A percentile compares a stretch with the other conserved stretches of the same genome.
phyloP scores from a whole-genome alignment of 2,113 vertebrate genomes.

The Amphilophus citrinellus region DNA sequence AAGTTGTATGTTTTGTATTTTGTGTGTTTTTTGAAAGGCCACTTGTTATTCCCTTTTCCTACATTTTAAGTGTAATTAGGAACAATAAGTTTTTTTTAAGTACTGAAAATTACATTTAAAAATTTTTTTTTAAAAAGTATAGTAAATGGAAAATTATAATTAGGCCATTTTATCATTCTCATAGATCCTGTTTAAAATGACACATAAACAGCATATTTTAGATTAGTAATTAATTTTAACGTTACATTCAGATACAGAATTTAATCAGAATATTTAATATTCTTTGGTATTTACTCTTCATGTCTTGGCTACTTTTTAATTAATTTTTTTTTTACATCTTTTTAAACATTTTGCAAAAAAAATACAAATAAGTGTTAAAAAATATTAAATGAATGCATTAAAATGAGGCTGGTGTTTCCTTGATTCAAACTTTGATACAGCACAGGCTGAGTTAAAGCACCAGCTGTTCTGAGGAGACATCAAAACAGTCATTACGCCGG shows the following conservation, averaged over 20 bases:
- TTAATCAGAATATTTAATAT: background rate
- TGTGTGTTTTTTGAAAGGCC: background rate
- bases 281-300: background rate
- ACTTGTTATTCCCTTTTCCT: background rate
- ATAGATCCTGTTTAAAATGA: fast-evolving
- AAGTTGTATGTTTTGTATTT: too few species aligned
- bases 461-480: fast-evolving
- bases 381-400: background rate
- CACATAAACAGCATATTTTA: background rate
- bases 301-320: background rate
- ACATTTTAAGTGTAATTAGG: background rate
- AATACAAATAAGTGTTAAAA: background rate
- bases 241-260: background rate
- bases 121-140: background rate
- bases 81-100: background rate
- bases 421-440: background rate
- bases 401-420: background rate
- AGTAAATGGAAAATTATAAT: background rate
- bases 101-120: background rate
- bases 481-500: background rate
- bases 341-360: background rate
- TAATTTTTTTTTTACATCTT: background rate
- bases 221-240: background rate
- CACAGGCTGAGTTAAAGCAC: background rate
- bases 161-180: background rate